Base-by-base conservation (phyloP, 2,113 vertebrate species). In the Sinocyclocheilus anophthalmus region DNA sequence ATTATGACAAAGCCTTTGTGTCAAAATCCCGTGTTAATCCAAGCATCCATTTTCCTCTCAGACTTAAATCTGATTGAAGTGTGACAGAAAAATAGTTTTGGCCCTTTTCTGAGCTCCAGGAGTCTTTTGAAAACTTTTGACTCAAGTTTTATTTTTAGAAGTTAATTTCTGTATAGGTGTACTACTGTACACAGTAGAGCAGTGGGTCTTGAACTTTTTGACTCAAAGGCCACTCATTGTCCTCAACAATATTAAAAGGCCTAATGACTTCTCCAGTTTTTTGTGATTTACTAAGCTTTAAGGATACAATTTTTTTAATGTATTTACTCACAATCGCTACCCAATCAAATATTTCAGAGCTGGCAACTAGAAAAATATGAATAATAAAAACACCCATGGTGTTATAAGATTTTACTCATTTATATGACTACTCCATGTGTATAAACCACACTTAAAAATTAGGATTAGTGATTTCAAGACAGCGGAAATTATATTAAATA, bases 1-100 rank as follows among this genome's bases (percentile, higher is more conserved):
- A 75, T 73, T 80, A 80, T 63, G 59, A 39, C 18, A 18, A 80
- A 84, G 55, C 59, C 53, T 61, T 24, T 80, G 24, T 30, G 67
- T 76, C 53, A 61, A 80, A 80, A 42, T 61, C 77, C 12, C 12
- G 14, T 80, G 77, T 80, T 76, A 69, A 88, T 69, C 63, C 73
- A 72, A 48, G 55, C 33, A 45, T 81, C 30, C 39, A 76, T 73
- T 59, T 81, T 24, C 11, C 16, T 45, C 73, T 75, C 30, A 67
- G n/a, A 76, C 48, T 75, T 37, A 80, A 80, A 45, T 30, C 69
- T 81, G 55, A n/a, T 37, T 37, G 65, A 79, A 45, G 30, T 75
- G 42, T 4, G 30, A 45, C 18, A 61, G 26, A 59, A 84, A 33
- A 61, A 39, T 63, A 16, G 77, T 14, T 63, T 14, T 8, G 75